Conservation (phyloP, 2,113 vertebrate genomes). For the Phylloscopus trochilus region DNA sequence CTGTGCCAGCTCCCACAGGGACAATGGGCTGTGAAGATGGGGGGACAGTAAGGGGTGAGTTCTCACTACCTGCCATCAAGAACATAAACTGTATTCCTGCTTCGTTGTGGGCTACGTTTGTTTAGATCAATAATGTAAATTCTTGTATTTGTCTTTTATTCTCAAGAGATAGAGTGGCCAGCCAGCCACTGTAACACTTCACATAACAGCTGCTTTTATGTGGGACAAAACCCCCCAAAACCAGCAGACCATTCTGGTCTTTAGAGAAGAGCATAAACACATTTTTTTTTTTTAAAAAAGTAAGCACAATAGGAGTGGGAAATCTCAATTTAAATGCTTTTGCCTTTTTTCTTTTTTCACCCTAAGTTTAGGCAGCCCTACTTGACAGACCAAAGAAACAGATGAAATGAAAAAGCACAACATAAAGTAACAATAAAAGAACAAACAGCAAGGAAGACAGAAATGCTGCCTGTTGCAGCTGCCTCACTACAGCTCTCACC, state of each 20-base stretch:
- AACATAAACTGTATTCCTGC: not conserved
- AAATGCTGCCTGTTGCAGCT: not conserved
- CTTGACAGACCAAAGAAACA: not conserved
- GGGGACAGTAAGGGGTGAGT: not conserved
- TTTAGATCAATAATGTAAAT: not conserved
- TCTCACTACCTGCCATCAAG: not conserved
- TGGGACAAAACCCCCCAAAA: not conserved
- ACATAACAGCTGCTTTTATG: not conserved
- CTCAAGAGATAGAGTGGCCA: not conserved
- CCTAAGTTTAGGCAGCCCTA: not conserved
- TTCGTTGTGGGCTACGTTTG: not conserved
- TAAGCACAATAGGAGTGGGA: not conserved
- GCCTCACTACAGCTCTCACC: not conserved
- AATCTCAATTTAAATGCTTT: not conserved
- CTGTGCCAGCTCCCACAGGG: not conserved
- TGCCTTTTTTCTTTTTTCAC: rapidly evolving
- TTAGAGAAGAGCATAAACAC: not conserved
- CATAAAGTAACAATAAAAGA: not conserved
- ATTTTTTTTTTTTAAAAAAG: not conserved
- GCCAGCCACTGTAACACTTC: not conserved
- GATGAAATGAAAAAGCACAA: not conserved
- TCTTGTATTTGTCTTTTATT: not conserved
- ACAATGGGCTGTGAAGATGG: not conserved
- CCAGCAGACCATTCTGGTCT: not conserved
- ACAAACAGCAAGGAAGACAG: not conserved